Percentiles rank a stretch among this genome's conserved stretches.
phyloP scores from a whole-genome alignment of 2,888 invertebrate genomes.

The Neocrepidodera transversa region DNA sequence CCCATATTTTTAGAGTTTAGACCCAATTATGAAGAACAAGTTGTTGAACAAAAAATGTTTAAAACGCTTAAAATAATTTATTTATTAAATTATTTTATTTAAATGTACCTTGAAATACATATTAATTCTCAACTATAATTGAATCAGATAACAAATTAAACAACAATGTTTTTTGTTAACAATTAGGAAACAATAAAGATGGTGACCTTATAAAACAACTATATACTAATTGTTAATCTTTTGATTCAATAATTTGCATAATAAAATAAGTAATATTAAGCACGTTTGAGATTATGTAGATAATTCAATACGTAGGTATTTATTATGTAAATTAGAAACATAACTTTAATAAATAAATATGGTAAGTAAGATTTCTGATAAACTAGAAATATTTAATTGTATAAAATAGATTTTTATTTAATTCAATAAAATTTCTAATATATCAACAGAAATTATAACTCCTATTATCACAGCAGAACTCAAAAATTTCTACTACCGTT shows the following conservation, averaged over 20 bases:
- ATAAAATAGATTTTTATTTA: no score
- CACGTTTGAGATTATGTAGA: not conserved
- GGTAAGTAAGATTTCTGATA: no score
- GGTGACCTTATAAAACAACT: no score
- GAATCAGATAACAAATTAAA: conserved; percentile 9
- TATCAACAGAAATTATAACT: no score
- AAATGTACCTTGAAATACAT: not conserved
- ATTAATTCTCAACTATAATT: conserved; percentile 5
- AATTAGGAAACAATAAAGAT: conserved; percentile 12
- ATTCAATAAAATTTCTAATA: no score
- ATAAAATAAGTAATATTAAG: conserved; percentile 9
- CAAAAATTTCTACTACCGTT: no score
- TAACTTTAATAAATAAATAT: no score
- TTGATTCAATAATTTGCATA: conserved; percentile 6
- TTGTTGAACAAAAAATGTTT: no score
- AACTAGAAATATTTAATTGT: no score
- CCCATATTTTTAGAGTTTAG: no score
- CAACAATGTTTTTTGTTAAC: conserved; percentile 15
- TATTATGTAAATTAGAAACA: not conserved
- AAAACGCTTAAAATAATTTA: not conserved
- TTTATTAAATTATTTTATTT: not conserved
- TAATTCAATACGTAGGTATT: not conserved
- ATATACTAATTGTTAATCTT: conserved; percentile 10
- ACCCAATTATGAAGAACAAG: no score
- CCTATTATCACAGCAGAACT: no score